Conservation (phyloP, 2,113 vertebrate genomes). For the Danionella cerebrum region DNA sequence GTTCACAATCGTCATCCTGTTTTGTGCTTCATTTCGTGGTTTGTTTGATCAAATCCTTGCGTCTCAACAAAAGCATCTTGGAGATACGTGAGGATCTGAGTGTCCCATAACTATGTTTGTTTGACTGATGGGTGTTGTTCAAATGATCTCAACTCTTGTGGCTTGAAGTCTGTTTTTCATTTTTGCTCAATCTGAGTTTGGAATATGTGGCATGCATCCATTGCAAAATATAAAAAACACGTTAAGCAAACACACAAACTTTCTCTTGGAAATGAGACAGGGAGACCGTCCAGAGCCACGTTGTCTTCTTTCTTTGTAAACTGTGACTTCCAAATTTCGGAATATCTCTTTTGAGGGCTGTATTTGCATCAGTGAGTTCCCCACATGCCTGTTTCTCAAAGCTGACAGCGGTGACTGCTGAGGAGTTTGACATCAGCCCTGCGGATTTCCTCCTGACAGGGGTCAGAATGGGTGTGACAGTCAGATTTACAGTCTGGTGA, state of each 20-base stretch:
- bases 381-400: slow-evolving; percentile 4
- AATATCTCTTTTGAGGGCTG: background rate
- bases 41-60: background rate
- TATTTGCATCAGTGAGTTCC: slow-evolving; percentile 16
- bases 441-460: slow-evolving; percentile 32
- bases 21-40: slow-evolving; percentile 22
- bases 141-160: slow-evolving; percentile 6
- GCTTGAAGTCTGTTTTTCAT: background rate
- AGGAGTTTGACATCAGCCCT: slow-evolving; percentile 11
- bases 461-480: slow-evolving; percentile 37
- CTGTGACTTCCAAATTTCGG: background rate
- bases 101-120: background rate
- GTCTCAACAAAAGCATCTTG: background rate
- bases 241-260: background rate
- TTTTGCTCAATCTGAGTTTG: background rate
- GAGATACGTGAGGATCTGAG: slow-evolving; percentile 16
- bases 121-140: slow-evolving; percentile 10
- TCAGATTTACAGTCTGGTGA: slow-evolving; percentile 29
- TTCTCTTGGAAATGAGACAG: background rate
- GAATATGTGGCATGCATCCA: background rate
- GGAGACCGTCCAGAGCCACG: background rate
- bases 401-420: slow-evolving; percentile 12
- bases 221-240: background rate
- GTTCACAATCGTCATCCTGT: slow-evolving; percentile 15
- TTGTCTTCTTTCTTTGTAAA: background rate